These are phyloP conservation scores for Xyliphius kryptos DNA, from an alignment of 2,113 vertebrate genomes.

Conservation along the genomic window DNA sequence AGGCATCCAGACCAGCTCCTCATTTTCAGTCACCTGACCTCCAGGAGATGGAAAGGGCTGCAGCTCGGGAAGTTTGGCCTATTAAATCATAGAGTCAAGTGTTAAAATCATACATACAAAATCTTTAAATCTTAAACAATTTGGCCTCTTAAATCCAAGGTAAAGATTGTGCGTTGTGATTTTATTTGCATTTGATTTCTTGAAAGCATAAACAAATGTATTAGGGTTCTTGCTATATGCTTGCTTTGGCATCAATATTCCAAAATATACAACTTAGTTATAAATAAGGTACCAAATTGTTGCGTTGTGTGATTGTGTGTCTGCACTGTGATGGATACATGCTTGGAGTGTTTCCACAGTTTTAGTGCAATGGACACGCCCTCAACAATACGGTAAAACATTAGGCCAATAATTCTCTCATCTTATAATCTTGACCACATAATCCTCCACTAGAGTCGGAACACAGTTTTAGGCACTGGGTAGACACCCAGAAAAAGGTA, in stretches of 20 bases:
- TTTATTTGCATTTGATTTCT: background rate
- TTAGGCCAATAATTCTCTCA: too few species aligned
- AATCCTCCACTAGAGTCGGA: too few species aligned
- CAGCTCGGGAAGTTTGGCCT: conserved; percentile 97
- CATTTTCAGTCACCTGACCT: conserved; percentile 89
- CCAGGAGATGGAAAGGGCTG: conserved; percentile 89
- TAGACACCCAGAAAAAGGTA: too few species aligned
- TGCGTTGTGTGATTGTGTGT: background rate
- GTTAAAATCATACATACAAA: conserved; percentile 41
- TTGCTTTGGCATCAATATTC: too few species aligned
- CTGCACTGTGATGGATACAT: background rate
- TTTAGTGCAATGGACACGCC: too few species aligned
- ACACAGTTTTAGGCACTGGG: too few species aligned
- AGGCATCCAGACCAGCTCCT: conserved; percentile 97
- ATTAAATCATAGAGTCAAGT: conserved; percentile 51
- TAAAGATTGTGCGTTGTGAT: background rate
- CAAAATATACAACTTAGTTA: background rate
- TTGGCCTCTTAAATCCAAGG: background rate
- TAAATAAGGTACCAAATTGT: background rate
- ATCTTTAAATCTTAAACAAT: too few species aligned
- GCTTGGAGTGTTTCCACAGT: too few species aligned
- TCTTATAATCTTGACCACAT: too few species aligned
- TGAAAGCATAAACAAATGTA: too few species aligned
- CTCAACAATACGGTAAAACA: too few species aligned
- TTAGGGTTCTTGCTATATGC: too few species aligned